A percentile compares a stretch with the other conserved stretches of the same genome.
Evolutionary conservation across 2,113 vertebrate species (phyloP).

Genomic region (Vireo altiloquus): DNA sequence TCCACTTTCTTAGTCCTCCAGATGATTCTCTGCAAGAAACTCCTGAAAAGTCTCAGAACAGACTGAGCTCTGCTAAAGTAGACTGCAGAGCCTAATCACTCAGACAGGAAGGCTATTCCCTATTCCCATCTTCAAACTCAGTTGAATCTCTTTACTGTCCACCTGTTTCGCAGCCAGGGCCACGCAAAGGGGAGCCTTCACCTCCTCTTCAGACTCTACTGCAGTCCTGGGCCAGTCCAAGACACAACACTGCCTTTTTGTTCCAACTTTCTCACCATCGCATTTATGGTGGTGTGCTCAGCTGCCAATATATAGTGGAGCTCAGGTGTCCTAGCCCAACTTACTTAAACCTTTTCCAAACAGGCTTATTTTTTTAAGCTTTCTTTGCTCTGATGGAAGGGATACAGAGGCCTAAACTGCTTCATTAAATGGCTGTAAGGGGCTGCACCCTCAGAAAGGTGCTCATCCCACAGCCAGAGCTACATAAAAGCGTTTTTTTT

Average conservation of each 20-base stretch:
- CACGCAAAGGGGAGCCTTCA: not conserved
- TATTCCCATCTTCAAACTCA: not conserved
- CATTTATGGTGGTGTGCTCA: not conserved
- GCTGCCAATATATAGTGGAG: not conserved
- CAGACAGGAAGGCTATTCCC: not conserved
- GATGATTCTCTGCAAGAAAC: not conserved
- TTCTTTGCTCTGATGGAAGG: not conserved
- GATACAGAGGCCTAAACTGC: not conserved
- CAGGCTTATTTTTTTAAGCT: not conserved
- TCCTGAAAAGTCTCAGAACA: not conserved
- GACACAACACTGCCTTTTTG: not conserved
- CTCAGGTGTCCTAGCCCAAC: not conserved
- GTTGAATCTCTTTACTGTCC: not conserved
- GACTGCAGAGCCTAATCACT: not conserved
- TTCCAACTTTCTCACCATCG: not conserved
- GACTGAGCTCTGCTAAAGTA: not conserved
- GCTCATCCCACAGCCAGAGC: not conserved
- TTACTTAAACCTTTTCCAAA: not conserved
- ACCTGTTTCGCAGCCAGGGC: no score
- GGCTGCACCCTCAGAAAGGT: not conserved
- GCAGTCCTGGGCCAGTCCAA: not conserved
- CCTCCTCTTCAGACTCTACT: not conserved
- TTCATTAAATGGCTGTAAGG: not conserved
- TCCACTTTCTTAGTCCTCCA: conserved; percentile 83
- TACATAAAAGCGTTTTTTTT: no score